A percentile compares a stretch with the other conserved stretches of the same genome.
Evolutionary conservation across 2,888 invertebrate genomes (phyloP).

Genomic region (Hetaerina titia): DNA sequence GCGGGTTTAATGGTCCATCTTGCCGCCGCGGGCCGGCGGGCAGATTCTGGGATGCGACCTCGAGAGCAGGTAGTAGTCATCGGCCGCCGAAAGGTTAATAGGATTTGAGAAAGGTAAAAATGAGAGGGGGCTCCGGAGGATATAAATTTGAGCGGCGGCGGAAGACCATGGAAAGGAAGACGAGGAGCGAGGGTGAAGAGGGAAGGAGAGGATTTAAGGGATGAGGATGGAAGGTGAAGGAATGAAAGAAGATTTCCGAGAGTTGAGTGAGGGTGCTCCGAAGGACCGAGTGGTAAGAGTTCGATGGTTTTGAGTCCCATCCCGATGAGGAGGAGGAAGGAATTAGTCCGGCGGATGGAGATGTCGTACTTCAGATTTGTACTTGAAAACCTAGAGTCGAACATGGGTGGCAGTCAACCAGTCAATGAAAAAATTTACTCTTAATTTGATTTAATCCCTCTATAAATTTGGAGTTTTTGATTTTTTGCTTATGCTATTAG

Average conservation of each 20-base stretch:
- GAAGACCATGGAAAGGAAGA: not conserved
- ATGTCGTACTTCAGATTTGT: not conserved
- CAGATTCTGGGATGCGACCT: not conserved
- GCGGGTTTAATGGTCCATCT: slow-evolving; percentile 20
- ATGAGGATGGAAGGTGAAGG: not conserved
- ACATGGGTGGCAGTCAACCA: too few relatives aligned
- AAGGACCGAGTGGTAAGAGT: not conserved
- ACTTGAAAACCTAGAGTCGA: not conserved
- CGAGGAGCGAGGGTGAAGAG: not conserved
- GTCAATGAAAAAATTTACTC: too few relatives aligned
- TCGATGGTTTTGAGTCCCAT: not conserved
- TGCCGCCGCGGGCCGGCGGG: not conserved
- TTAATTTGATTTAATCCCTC: too few relatives aligned
- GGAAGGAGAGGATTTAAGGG: not conserved
- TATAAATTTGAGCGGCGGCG: slow-evolving; percentile 28
- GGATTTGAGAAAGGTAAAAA: slow-evolving; percentile 27
- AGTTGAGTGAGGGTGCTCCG: not conserved
- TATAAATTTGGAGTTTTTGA: too few relatives aligned
- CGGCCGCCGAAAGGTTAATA: slow-evolving; percentile 8
- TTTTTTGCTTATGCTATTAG: too few relatives aligned
- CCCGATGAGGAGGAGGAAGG: not conserved
- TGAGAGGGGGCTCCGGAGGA: not conserved
- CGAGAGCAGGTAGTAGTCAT: not conserved
- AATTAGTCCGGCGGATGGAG: not conserved
- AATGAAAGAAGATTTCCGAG: not conserved